A percentile compares a stretch with the other conserved stretches of the same genome.
Conservation (phyloP, 2,113 vertebrate genomes). For the Clarias macrocephalus region DNA sequence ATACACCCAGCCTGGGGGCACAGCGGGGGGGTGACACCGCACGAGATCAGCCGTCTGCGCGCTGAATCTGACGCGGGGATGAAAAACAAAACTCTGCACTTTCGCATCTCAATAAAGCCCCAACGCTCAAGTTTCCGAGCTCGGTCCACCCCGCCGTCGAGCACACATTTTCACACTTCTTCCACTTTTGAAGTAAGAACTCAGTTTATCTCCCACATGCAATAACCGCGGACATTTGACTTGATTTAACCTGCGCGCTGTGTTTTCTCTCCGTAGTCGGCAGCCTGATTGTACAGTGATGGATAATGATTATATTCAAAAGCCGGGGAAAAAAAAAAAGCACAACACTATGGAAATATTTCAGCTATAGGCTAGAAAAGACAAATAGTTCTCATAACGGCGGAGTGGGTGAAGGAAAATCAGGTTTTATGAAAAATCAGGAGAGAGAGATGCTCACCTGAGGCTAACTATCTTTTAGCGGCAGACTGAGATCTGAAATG, state of each 20-base stretch:
- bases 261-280: conserved; percentile 18
- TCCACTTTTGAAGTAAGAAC: not conserved
- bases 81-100: not conserved
- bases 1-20: conserved; percentile 11
- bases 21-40: not conserved
- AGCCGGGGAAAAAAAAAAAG: conserved; percentile 16
- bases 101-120: not conserved
- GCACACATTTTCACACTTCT: not conserved
- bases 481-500: conserved; percentile 11
- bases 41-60: not conserved
- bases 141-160: not conserved
- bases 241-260: conserved; percentile 30
- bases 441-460: conserved; percentile 38
- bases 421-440: conserved; percentile 47
- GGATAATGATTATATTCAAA: conserved; percentile 40
- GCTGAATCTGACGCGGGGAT: not conserved
- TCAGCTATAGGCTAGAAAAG: conserved; percentile 48
- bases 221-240: conserved; percentile 30
- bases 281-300: conserved; percentile 39
- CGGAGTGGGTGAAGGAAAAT: conserved; percentile 29
- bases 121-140: not conserved
- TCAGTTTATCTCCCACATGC: conserved; percentile 6
- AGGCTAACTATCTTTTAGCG: conserved; percentile 32
- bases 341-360: conserved; percentile 45
- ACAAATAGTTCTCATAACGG: conserved; percentile 40